Conservation (phyloP, 2,888 invertebrate genomes). For the Sarcophaga caerulescens region DNA sequence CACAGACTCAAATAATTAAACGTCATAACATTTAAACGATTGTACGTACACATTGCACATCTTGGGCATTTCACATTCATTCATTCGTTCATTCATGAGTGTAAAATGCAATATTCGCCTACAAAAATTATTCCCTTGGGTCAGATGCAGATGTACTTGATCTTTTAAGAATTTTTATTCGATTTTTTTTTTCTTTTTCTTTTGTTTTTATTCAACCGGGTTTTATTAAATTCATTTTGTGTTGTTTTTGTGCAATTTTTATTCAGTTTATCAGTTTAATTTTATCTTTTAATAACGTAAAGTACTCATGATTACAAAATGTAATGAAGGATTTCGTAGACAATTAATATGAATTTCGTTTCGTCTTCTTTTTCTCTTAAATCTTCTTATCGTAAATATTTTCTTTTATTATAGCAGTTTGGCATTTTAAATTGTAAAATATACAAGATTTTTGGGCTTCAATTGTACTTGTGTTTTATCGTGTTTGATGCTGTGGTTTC, state of each 20-base stretch:
- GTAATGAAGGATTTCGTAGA: slow-evolving; percentile 66
- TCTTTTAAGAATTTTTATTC: not conserved
- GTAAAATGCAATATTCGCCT: not conserved
- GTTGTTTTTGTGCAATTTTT: slow-evolving; percentile 6
- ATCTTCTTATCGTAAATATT: slow-evolving; percentile 37
- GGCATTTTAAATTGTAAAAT: too few relatives aligned
- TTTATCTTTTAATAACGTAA: slow-evolving; percentile 67
- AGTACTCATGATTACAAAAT: slow-evolving; percentile 48
- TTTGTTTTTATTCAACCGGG: not conserved
- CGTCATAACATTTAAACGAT: slow-evolving; percentile 63
- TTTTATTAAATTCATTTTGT: slow-evolving; percentile 26
- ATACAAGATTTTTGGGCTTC: too few relatives aligned
- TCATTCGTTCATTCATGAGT: not conserved
- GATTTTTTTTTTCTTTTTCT: not conserved
- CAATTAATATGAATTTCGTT: slow-evolving; percentile 54
- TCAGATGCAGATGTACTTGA: slow-evolving; percentile 53
- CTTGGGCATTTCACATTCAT: not conserved
- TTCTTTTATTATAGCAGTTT: too few relatives aligned
- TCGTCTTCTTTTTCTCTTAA: too few relatives aligned
- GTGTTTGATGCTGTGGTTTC: too few relatives aligned
- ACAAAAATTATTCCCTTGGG: not conserved
- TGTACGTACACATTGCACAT: not conserved
- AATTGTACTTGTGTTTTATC: too few relatives aligned
- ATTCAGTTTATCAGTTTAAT: slow-evolving; percentile 62
- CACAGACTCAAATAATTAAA: slow-evolving; percentile 32